A percentile compares a stretch with the other conserved stretches of the same genome.
Conservation (phyloP, 2,888 invertebrate genomes). For the Diarsia dahlii region DNA sequence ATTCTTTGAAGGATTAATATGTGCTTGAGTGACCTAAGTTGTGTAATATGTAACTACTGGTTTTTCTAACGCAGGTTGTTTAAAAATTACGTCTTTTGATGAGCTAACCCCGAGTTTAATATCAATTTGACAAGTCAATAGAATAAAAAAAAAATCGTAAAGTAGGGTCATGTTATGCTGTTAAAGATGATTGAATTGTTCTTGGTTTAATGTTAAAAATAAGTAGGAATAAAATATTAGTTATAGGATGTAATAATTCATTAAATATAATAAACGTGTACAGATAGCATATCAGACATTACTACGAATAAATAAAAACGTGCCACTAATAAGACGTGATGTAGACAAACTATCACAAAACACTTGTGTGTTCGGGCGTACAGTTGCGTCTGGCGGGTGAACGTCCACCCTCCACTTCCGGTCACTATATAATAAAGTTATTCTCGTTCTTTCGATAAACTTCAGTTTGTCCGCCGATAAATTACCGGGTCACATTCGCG, state of each 20-base stretch:
- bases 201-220: not conserved
- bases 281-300: not conserved
- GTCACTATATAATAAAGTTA: conserved; percentile 91
- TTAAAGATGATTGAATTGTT: not conserved
- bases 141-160: too few relatives aligned
- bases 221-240: not conserved
- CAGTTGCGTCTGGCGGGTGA: conserved; percentile 66
- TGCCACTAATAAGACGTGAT: not conserved
- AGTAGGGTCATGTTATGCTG: not conserved
- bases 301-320: not conserved
- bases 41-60: not conserved
- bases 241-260: not conserved
- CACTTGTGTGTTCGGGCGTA: conserved; percentile 72
- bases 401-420: conserved; percentile 83
- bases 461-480: conserved; percentile 89
- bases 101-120: too few relatives aligned
- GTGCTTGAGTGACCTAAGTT: not conserved
- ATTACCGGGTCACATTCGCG: conserved; percentile 87
- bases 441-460: conserved; percentile 90
- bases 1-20: conserved; percentile 4
- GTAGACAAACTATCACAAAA: not conserved
- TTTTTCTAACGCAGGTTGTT: not conserved
- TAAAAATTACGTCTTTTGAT: not conserved
- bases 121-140: too few relatives aligned
- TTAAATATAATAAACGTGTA: not conserved